phyloP scores from a whole-genome alignment of 2,888 invertebrate genomes.

The Drosophila lutescens region DNA sequence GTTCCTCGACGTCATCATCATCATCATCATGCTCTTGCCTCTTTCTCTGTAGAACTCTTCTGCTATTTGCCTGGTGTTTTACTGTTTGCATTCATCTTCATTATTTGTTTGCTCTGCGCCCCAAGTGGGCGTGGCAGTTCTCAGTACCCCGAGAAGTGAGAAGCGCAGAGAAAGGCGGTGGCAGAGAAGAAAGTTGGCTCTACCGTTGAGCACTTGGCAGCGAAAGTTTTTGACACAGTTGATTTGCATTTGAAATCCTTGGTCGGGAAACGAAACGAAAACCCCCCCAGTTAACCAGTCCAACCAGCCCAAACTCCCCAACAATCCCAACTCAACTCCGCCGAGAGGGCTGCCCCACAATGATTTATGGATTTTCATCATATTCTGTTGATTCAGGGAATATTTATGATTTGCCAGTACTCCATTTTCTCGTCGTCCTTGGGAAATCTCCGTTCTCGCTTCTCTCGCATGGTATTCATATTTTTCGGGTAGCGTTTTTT shows the following conservation, averaged over 20 bases:
- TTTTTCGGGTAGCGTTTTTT: constrained; percentile 53
- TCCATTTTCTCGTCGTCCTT: constrained; percentile 36
- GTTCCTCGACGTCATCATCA: constrained; percentile 51
- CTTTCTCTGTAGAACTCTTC: constrained; percentile 46
- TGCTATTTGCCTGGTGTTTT: constrained; percentile 78
- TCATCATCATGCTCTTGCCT: background rate
- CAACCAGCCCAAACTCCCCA: background rate
- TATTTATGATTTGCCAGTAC: constrained; percentile 78
- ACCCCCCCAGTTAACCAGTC: background rate
- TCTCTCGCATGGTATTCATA: constrained; percentile 24
- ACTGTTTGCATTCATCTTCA: constrained; percentile 80
- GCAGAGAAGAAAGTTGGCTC: constrained; percentile 21
- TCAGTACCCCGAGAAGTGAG: background rate
- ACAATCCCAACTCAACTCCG: constrained; percentile 26
- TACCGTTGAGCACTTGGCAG: constrained; percentile 71
- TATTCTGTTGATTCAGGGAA: constrained; percentile 82
- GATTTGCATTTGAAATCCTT: constrained; percentile 80
- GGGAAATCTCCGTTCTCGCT: constrained; percentile 11
- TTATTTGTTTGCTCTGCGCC: constrained; percentile 78
- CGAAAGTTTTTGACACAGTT: constrained; percentile 78
- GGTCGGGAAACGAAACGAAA: constrained; percentile 11
- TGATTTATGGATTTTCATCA: constrained; percentile 83
- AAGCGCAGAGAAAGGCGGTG: background rate
- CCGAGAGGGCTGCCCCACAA: constrained; percentile 44
- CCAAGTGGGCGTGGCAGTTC: constrained; percentile 49